Conservation (phyloP, 2,113 vertebrate species). For the Marcusenius ussheri region DNA sequence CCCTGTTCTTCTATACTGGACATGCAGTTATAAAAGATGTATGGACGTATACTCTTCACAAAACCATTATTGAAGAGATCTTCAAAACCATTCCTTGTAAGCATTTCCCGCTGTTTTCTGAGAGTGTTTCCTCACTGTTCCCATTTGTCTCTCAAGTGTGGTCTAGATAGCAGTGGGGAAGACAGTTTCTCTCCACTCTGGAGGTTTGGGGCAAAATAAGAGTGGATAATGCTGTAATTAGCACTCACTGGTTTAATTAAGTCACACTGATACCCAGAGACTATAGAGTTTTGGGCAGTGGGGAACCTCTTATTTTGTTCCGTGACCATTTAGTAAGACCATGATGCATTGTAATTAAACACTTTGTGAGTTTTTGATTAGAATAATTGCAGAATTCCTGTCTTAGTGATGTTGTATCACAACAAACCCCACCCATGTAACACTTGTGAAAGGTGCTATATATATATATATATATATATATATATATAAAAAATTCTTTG, state of each 20-base stretch:
- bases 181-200: not conserved
- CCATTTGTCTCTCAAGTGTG: conserved; percentile 6
- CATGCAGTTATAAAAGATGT: not conserved
- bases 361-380: not conserved
- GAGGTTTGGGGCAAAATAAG: not conserved
- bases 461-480: no score
- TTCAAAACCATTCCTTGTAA: not conserved
- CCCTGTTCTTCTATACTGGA: not conserved
- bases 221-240: not conserved
- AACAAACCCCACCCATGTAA: no score
- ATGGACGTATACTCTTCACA: not conserved
- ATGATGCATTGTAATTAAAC: not conserved
- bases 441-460: no score
- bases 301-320: not conserved
- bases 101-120: not conserved
- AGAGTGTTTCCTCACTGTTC: not conserved
- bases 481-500: no score
- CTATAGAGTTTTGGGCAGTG: not conserved
- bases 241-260: not conserved
- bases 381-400: not conserved
- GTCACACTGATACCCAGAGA: not conserved
- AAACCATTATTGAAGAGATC: not conserved
- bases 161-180: not conserved
- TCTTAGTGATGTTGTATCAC: not conserved
- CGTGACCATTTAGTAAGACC: not conserved